Evolutionary conservation across 2,888 invertebrate genomes (phyloP).

Genomic region (Drosophila lutescens): DNA sequence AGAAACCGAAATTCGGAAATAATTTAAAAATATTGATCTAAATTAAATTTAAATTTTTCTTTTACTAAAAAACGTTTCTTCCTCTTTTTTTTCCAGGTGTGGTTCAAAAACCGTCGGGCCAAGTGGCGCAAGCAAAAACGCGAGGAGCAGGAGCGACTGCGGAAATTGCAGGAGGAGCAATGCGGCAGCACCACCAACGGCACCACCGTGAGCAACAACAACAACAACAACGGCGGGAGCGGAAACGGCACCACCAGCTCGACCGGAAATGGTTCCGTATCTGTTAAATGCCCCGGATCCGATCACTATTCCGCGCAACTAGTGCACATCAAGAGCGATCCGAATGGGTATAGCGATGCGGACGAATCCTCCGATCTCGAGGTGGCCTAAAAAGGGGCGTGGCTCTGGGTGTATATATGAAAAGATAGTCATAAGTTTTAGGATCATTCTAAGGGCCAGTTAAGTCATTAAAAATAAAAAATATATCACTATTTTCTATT

Average conservation of each 20-base stretch:
- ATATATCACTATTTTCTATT: not conserved
- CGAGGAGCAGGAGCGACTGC: conserved; percentile 92
- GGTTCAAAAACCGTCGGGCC: conserved; percentile 98
- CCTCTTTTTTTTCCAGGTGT: conserved; percentile 88
- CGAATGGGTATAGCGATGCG: conserved; percentile 86
- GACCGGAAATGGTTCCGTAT: conserved; percentile 88
- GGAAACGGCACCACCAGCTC: conserved; percentile 86
- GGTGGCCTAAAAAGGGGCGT: conserved; percentile 87
- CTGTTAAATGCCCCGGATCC: conserved; percentile 78
- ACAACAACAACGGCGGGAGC: conserved; percentile 82
- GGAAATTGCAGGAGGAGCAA: conserved; percentile 93
- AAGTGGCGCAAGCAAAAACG: conserved; percentile 98
- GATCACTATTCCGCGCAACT: conserved; percentile 81
- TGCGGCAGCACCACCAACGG: conserved; percentile 72
- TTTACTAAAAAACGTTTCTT: not conserved
- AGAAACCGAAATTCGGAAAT: too few relatives aligned
- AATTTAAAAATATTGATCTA: too few relatives aligned
- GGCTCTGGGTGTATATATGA: conserved; percentile 31
- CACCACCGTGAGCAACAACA: conserved; percentile 36
- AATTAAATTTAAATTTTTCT: too few relatives aligned
- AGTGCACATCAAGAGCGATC: conserved; percentile 83
- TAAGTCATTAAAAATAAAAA: conserved; percentile 1
- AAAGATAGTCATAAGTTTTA: conserved; percentile 13
- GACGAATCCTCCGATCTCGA: conserved; percentile 93
- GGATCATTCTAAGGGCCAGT: conserved; percentile 15